phyloP scores from a whole-genome alignment of 2,888 invertebrate genomes.

The Lithosia quadra region DNA sequence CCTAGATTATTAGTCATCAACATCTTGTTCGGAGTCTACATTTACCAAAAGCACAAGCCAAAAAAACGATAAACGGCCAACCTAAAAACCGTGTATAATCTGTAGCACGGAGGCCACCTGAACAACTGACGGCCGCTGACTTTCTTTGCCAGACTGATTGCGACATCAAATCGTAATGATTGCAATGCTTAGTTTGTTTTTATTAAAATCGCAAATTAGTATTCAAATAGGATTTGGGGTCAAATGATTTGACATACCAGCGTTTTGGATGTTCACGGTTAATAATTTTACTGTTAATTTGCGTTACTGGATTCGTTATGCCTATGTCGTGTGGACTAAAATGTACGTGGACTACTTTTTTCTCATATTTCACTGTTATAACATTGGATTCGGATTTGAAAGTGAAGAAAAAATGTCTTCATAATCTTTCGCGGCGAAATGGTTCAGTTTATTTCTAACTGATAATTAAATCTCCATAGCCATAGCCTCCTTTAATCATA shows the following conservation, averaged over 20 bases:
- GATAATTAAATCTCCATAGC: neutral
- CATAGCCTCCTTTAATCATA: no score
- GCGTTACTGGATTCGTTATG: neutral
- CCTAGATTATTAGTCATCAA: neutral
- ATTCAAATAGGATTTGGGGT: constrained; percentile 29
- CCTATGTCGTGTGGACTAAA: neutral
- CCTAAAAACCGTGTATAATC: constrained; percentile 52
- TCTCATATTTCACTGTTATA: neutral
- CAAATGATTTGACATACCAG: constrained; percentile 10
- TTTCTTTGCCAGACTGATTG: constrained; percentile 48
- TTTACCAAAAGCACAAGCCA: neutral
- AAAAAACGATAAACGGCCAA: constrained; percentile 24
- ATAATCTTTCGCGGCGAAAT: neutral
- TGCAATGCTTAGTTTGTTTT: constrained; percentile 31
- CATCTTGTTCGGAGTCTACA: no score
- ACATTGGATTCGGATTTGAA: neutral
- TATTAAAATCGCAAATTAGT: constrained; percentile 19
- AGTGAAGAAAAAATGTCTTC: neutral
- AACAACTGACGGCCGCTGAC: constrained; percentile 37
- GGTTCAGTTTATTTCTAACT: neutral
- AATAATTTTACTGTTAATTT: neutral
- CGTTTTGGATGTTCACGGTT: constrained; percentile 9
- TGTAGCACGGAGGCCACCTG: constrained; percentile 44
- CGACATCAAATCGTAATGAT: constrained; percentile 40
- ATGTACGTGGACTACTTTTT: constrained; percentile 1